These are phyloP conservation scores for Aricia artaxerxes DNA, from an alignment of 2,888 invertebrate species.

Conservation along the genomic window DNA sequence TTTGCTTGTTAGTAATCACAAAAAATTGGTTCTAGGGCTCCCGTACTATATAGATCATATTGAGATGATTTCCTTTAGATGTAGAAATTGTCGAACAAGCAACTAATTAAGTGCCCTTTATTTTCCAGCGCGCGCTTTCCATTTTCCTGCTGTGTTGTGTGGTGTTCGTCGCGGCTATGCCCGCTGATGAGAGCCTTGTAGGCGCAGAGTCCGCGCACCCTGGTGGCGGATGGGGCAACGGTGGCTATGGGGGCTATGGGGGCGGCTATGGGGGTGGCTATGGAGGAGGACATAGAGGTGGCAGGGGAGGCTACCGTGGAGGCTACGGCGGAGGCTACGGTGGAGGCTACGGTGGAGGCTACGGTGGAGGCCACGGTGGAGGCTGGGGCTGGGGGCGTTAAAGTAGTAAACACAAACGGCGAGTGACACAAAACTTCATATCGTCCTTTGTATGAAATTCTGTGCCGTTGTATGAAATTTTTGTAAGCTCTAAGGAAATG, in stretches of 20 bases:
- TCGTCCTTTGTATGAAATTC: too few relatives aligned
- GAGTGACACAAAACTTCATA: not conserved
- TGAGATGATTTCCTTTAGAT: too few relatives aligned
- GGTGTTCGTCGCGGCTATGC: not conserved
- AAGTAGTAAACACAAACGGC: not conserved
- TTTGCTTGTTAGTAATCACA: too few relatives aligned
- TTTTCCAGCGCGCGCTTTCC: not conserved
- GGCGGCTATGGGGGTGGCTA: slow-evolving; percentile 36
- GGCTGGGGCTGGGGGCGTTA: not conserved
- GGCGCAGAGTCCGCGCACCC: not conserved
- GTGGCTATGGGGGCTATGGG: slow-evolving; percentile 12
- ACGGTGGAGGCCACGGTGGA: slow-evolving; percentile 35
- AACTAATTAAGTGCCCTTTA: too few relatives aligned
- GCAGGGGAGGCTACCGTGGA: slow-evolving; percentile 34
- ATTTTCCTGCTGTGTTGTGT: not conserved
- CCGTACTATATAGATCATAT: too few relatives aligned
- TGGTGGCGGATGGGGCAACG: not conserved
- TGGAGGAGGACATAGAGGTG: not conserved
- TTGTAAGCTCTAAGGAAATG: too few relatives aligned
- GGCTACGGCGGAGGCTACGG: slow-evolving; percentile 38
- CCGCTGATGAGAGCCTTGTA: not conserved
- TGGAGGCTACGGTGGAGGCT: slow-evolving; percentile 33
- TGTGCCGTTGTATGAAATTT: too few relatives aligned
- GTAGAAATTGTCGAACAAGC: too few relatives aligned
- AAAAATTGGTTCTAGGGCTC: too few relatives aligned